Evolutionary conservation across 1,140 invertebrate species (phyloP).

Genomic region (Xylocopa sonorina): DNA sequence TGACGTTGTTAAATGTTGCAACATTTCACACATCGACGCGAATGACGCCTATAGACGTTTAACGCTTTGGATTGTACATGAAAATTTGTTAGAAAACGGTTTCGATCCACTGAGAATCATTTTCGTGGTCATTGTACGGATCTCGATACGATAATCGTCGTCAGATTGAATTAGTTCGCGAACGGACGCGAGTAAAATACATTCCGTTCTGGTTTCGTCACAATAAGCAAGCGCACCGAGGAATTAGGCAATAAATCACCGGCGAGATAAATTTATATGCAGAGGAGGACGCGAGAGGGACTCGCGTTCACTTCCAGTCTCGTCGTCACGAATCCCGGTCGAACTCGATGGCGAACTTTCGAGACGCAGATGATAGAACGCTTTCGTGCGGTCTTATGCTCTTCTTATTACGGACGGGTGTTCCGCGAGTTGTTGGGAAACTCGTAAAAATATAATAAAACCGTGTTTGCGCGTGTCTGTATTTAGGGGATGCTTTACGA

Average conservation of each 20-base stretch:
- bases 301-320: slow-evolving; percentile 14
- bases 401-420: background rate
- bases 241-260: slow-evolving; percentile 50
- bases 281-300: slow-evolving; percentile 1
- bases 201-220: slow-evolving; percentile 21
- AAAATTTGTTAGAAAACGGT: no score
- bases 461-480: background rate
- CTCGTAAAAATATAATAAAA: background rate
- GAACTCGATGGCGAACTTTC: background rate
- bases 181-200: slow-evolving; percentile 46
- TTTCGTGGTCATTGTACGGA: no score
- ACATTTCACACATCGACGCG: no score
- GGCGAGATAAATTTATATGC: slow-evolving; percentile 28
- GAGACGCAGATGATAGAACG: background rate
- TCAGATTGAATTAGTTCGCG: slow-evolving; percentile 7
- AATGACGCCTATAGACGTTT: no score
- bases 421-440: background rate
- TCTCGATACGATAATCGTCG: no score
- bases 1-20: no score
- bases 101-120: no score
- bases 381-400: background rate
- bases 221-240: slow-evolving; percentile 31
- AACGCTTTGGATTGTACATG: no score
- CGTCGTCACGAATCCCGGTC: background rate
- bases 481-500: background rate